These are phyloP conservation scores for Atrina japonica DNA, from an alignment of 2,888 invertebrate genomes.

Conservation along the genomic window DNA sequence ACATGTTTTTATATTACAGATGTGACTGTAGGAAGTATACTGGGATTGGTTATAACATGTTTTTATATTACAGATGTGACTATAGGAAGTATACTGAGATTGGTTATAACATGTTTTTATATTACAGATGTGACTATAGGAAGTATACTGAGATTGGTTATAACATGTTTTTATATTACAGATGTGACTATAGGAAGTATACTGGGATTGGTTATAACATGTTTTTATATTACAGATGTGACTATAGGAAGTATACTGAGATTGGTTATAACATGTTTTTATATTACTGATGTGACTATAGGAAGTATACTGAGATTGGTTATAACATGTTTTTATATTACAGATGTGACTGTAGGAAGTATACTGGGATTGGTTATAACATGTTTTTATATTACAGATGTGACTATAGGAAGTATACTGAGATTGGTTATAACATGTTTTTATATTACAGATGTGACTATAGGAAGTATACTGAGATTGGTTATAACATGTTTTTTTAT, in stretches of 20 bases:
- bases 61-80: not conserved
- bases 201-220: not conserved
- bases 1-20: conserved; percentile 83
- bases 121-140: conserved; percentile 88
- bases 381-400: not conserved
- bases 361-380: not conserved
- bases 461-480: conserved; percentile 87
- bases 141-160: conserved; percentile 85
- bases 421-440: too few species aligned
- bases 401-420: not conserved
- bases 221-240: not conserved
- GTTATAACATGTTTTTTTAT: conserved; percentile 85
- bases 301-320: conserved; percentile 87
- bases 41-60: not conserved
- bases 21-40: too few species aligned
- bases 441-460: conserved; percentile 86
- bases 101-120: too few species aligned
- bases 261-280: too few species aligned
- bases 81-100: not conserved
- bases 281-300: conserved; percentile 86
- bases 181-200: too few species aligned
- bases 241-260: not conserved
- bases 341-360: too few species aligned
- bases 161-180: conserved; percentile 84
- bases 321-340: conserved; percentile 84